These are phyloP conservation scores for Thysanoteuthis rhombus DNA, from an alignment of 2,888 invertebrate genomes.

Conservation along the genomic window DNA sequence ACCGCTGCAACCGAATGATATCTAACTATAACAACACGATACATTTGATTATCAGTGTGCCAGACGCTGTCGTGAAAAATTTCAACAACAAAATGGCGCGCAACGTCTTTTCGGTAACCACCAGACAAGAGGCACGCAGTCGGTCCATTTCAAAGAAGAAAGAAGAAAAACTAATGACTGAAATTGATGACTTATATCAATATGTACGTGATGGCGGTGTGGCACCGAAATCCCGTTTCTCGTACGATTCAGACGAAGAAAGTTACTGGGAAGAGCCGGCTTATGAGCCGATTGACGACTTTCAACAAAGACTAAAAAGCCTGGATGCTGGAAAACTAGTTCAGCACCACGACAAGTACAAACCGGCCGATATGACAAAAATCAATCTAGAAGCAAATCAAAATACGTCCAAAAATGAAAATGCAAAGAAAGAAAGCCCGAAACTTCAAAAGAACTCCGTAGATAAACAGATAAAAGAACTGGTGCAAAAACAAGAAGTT, in stretches of 20 bases:
- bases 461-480: constrained; percentile 25
- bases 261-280: constrained; percentile 65
- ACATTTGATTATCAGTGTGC: constrained; percentile 60
- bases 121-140: constrained; percentile 34
- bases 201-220: constrained; percentile 93
- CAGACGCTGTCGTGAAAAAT: constrained; percentile 52
- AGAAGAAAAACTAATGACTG: constrained; percentile 80
- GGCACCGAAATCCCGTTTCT: constrained; percentile 72
- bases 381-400: constrained; percentile 30
- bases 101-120: constrained; percentile 48
- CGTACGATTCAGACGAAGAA: constrained; percentile 63
- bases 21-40: constrained; percentile 65
- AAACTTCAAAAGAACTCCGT: background rate
- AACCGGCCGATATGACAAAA: constrained; percentile 44
- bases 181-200: constrained; percentile 96
- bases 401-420: constrained; percentile 28
- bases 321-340: constrained; percentile 52
- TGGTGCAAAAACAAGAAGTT: constrained; percentile 32
- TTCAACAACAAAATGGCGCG: constrained; percentile 44
- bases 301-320: constrained; percentile 51
- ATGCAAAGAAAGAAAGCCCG: background rate
- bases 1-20: constrained; percentile 60
- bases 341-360: constrained; percentile 47
- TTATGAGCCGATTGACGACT: constrained; percentile 59
- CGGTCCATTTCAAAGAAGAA: constrained; percentile 69